Conservation (phyloP, 35 echinoderm and acorn worm species). For the Lytechinus pictus region DNA sequence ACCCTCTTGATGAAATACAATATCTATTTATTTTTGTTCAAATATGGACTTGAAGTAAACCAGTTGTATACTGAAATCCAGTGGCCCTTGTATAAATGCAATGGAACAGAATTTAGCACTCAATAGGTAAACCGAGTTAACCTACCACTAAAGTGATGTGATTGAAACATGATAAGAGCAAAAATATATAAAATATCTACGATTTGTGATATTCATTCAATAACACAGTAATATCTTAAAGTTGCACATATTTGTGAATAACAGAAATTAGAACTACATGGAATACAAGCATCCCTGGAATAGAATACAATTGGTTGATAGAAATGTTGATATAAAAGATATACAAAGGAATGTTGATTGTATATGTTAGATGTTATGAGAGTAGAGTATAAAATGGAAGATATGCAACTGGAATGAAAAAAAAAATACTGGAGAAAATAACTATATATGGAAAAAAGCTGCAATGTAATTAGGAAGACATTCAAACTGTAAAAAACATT, state of each 20-base stretch:
- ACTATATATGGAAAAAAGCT: not conserved
- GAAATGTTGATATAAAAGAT: not conserved
- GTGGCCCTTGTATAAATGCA: no score
- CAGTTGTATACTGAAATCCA: no score
- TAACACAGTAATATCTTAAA: no score
- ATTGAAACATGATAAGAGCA: no score
- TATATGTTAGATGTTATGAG: not conserved
- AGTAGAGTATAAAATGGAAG: not conserved
- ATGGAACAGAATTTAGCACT: no score
- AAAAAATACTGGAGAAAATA: not conserved
- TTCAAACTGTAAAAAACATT: not conserved
- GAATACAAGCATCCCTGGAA: not conserved
- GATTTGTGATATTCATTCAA: no score
- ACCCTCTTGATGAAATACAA: no score
- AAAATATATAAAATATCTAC: no score
- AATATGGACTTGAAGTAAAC: no score
- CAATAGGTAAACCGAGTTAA: no score
- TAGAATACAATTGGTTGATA: not conserved
- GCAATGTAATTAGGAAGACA: not conserved
- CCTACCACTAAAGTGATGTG: not conserved
- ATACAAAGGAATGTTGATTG: not conserved
- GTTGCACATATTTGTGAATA: not conserved
- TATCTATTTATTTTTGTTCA: no score
- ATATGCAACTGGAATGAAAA: not conserved
- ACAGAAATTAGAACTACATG: not conserved